These are phyloP conservation scores for Platichthys flesus DNA, from an alignment of 2,113 vertebrate genomes.

Conservation along the genomic window DNA sequence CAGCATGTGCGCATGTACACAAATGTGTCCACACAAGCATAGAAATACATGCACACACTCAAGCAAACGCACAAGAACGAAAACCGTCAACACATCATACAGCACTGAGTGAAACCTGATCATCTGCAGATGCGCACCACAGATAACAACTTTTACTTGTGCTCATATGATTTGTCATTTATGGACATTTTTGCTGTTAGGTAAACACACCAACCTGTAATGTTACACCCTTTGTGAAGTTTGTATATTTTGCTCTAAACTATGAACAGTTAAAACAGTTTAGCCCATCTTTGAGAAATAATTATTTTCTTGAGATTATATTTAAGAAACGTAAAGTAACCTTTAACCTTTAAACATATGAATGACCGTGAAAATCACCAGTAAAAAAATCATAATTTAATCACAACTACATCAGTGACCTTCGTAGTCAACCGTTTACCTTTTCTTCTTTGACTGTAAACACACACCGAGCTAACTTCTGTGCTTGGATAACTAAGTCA, in stretches of 20 bases:
- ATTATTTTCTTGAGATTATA: not conserved
- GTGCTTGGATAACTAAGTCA: not conserved
- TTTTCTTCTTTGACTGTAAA: not conserved
- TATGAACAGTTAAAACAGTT: not conserved
- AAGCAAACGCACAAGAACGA: not conserved
- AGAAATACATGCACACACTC: not conserved
- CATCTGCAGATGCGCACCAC: slow-evolving; percentile 18
- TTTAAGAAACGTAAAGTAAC: not conserved
- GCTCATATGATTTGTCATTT: not conserved
- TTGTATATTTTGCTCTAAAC: not conserved
- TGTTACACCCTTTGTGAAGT: not conserved
- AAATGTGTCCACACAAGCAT: not conserved
- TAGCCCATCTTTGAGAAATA: not conserved
- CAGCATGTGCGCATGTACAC: slow-evolving; percentile 2
- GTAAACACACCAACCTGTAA: not conserved
- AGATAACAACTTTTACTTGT: not conserved
- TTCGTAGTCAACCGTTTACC: not conserved
- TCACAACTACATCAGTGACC: not conserved
- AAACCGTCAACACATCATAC: not conserved
- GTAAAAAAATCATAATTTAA: not conserved
- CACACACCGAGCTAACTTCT: not conserved
- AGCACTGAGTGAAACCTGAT: slow-evolving; percentile 16
- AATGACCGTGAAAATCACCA: not conserved
- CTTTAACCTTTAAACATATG: not conserved
- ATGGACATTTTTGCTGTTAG: not conserved